Percentiles rank a stretch among this genome's conserved stretches.
These are phyloP conservation scores for Danio jaintianensis DNA, from an alignment of 2,797 vertebrate genomes.

Conservation along the genomic window DNA sequence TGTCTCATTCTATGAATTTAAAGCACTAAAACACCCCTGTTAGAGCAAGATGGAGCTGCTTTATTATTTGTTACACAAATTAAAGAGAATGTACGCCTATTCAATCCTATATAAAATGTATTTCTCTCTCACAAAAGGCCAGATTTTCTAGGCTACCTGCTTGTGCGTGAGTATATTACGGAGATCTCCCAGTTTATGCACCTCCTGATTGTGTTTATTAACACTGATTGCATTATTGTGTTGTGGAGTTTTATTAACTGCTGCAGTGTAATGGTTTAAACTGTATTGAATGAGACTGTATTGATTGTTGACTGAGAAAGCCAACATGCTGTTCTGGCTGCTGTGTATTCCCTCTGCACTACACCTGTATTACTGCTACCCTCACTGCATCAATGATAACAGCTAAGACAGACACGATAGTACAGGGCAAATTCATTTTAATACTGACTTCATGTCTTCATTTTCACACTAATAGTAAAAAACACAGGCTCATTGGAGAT, in stretches of 20 bases:
- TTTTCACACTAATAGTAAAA: background rate
- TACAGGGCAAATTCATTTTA: background rate
- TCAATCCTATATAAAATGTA: background rate
- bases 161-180: background rate
- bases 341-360: background rate
- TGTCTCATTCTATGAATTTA: background rate
- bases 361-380: background rate
- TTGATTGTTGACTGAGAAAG: slow-evolving; percentile 26
- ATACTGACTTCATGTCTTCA: background rate
- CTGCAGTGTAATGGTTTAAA: slow-evolving; percentile 1
- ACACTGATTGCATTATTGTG: slow-evolving; percentile 28
- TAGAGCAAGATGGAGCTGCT: too few species aligned
- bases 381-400: background rate
- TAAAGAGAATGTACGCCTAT: background rate
- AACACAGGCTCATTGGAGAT: too few species aligned
- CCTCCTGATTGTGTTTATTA: slow-evolving; percentile 14
- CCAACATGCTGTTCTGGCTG: background rate
- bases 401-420: background rate
- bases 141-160: background rate
- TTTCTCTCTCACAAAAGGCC: background rate
- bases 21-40: background rate
- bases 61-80: background rate
- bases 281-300: slow-evolving; percentile 1
- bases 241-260: background rate
- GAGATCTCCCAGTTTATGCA: background rate